phyloP scores from a whole-genome alignment of 2,113 vertebrate genomes.

The Raphicerus campestris region DNA sequence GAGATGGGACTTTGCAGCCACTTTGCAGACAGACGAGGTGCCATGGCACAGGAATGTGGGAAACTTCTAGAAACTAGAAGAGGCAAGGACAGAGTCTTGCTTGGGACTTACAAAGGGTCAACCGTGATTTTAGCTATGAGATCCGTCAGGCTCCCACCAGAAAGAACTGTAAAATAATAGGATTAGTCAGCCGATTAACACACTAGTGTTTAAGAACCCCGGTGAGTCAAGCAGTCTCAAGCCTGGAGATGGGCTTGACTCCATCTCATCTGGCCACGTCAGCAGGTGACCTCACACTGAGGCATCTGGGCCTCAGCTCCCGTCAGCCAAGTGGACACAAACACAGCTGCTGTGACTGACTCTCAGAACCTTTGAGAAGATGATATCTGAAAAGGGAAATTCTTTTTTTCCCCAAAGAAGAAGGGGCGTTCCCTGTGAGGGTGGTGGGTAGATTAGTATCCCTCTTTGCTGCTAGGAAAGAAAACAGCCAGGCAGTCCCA shows the following conservation, averaged over 20 bases:
- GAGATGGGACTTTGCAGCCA: neutral
- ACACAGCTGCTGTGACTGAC: no score
- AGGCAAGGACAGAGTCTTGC: neutral
- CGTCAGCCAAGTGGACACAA: fast-evolving
- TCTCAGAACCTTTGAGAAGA: neutral
- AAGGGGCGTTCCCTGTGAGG: neutral
- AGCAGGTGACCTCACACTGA: neutral
- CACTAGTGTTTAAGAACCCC: fast-evolving
- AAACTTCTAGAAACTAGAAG: neutral
- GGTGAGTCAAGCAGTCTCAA: neutral
- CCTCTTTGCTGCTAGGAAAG: neutral
- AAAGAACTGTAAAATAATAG: neutral
- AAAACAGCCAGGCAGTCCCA: neutral
- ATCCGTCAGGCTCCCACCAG: neutral
- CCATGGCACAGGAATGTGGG: neutral
- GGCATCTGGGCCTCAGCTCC: neutral
- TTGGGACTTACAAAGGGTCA: neutral
- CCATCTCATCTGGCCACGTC: fast-evolving
- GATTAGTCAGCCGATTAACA: neutral
- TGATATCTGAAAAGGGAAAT: neutral
- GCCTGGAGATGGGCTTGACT: fast-evolving
- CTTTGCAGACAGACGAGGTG: neutral
- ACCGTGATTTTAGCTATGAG: neutral
- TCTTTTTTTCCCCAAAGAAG: neutral
- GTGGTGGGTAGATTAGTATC: neutral